Conservation (phyloP, 2,797 vertebrate genomes). For the Lindbergichthys nudifrons region DNA sequence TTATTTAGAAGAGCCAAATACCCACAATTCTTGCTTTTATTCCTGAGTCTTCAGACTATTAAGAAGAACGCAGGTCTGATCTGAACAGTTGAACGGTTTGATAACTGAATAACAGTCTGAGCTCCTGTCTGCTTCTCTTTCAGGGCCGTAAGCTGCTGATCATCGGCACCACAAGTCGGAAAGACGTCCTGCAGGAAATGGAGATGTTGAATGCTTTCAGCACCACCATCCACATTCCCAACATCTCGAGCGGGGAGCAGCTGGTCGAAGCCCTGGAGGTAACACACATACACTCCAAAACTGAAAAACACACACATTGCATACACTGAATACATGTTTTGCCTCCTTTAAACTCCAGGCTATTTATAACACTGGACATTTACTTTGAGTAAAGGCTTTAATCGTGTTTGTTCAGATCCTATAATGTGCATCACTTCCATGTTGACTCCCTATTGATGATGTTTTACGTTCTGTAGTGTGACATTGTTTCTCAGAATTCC, state of each 20-base stretch:
- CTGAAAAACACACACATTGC: neutral
- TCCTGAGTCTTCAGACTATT: neutral
- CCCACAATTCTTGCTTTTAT: neutral
- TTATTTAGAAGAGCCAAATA: neutral
- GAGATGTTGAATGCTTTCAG: conserved; percentile 96
- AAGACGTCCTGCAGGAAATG: conserved; percentile 96
- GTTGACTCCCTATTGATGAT: neutral
- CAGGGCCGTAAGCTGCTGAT: conserved; percentile 96
- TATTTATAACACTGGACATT: neutral
- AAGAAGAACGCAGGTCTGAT: neutral
- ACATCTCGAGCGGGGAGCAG: conserved; percentile 91
- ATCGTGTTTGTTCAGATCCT: neutral
- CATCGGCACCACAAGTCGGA: conserved; percentile 95
- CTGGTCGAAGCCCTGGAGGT: conserved; percentile 94
- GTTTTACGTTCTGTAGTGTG: too few relatives aligned
- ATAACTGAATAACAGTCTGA: neutral
- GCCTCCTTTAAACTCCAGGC: neutral
- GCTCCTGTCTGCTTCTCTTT: conserved; percentile 13
- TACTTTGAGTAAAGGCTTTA: neutral
- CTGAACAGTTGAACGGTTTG: neutral
- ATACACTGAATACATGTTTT: neutral
- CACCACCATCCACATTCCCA: conserved; percentile 93
- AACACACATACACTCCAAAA: neutral
- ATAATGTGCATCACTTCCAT: neutral
- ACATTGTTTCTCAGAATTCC: too few relatives aligned